Evolutionary conservation across 2,797 vertebrate genomes (phyloP).

Genomic region (Spea hammondii): DNA sequence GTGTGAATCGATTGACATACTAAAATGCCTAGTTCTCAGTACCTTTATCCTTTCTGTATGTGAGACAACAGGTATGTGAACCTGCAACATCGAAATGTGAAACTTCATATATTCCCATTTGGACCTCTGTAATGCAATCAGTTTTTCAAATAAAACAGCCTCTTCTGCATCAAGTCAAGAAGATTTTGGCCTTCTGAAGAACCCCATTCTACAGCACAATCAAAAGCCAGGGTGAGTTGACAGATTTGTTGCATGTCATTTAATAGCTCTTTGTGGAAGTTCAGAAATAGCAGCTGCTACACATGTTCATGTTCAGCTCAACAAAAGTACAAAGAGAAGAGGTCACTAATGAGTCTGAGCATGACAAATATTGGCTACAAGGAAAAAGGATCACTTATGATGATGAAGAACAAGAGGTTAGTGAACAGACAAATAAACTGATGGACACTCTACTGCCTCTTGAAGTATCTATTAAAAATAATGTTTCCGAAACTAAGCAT

Average conservation of each 20-base stretch:
- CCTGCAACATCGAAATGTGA: no score
- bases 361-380: not conserved
- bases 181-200: no score
- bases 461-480: not conserved
- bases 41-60: not conserved
- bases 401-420: not conserved
- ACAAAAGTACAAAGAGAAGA: no score
- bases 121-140: no score
- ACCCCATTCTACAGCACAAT: not conserved
- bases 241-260: slow-evolving; percentile 2
- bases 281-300: not conserved
- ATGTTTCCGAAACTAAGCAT: not conserved
- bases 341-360: not conserved
- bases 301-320: not conserved
- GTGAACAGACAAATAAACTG: not conserved
- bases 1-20: no score
- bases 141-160: not conserved
- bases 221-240: not conserved
- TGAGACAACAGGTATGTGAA: slow-evolving; percentile 4
- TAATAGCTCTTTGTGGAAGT: slow-evolving; percentile 6
- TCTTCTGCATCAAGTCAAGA: no score
- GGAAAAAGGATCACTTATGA: not conserved
- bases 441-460: no score
- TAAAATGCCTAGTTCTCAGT: not conserved
- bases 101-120: not conserved